phyloP scores from a whole-genome alignment of 2,888 invertebrate genomes.

The Melieria picta region DNA sequence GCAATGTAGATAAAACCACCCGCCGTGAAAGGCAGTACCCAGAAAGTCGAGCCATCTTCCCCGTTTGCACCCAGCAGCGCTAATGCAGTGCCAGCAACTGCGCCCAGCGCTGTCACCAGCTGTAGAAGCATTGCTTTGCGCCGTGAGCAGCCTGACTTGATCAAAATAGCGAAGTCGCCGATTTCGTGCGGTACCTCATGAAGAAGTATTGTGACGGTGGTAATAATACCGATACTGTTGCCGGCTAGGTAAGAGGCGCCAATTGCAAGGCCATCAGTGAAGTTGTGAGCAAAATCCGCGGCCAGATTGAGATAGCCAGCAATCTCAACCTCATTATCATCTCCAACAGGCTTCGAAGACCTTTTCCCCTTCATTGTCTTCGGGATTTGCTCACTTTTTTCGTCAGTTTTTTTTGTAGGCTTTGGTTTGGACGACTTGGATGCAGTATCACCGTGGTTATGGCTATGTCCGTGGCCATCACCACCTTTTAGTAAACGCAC shows the following conservation, averaged over 20 bases:
- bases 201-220: conserved; percentile 93
- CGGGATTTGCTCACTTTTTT: conserved; percentile 49
- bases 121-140: conserved; percentile 95
- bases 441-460: conserved; percentile 44
- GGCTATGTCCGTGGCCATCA: conserved; percentile 67
- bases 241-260: conserved; percentile 97
- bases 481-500: conserved; percentile 88
- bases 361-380: conserved; percentile 61
- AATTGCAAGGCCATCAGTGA: conserved; percentile 98
- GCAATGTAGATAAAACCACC: conserved; percentile 99
- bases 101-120: conserved; percentile 93
- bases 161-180: conserved; percentile 98
- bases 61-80: conserved; percentile 84
- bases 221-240: conserved; percentile 84
- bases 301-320: conserved; percentile 94
- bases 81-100: conserved; percentile 89
- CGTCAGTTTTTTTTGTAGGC: conserved; percentile 36
- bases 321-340: conserved; percentile 74
- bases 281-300: conserved; percentile 98
- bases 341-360: conserved; percentile 65
- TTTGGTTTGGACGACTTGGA: conserved; percentile 42
- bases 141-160: conserved; percentile 95
- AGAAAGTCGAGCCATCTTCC: conserved; percentile 77
- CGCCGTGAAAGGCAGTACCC: conserved; percentile 97
- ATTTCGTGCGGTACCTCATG: conserved; percentile 99